Base-by-base conservation (phyloP, 2,113 vertebrate species). In the Furnarius figulus region DNA sequence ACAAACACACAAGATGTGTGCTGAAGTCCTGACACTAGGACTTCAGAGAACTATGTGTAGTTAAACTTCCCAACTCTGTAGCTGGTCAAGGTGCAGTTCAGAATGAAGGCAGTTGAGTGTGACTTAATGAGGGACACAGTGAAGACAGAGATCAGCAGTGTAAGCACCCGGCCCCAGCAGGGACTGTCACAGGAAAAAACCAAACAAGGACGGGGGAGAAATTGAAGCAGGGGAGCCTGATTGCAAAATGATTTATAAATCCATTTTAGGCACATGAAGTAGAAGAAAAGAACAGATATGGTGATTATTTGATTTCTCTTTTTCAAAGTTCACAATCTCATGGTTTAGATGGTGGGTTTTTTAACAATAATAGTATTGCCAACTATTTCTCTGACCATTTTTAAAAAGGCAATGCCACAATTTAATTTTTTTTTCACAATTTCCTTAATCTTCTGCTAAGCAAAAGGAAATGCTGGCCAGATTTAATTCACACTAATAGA, bases 181-280 rank as follows among this genome's bases (percentile, higher is more conserved):
- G 4, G 27, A 20, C 46, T 74, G 28, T 1, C 44, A 24, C 23
- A 47, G 35, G 8, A 7, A 3, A n/a, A 30, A 9, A 8, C 2
- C 24, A 28, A 23, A 23, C 5, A 20, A 12, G 2, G 8, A 8
- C 0, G 1, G 4, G 9, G 3, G 6, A 6, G 14, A 33, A 39
- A 53, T 2, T 53, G 49, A 73, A 72, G 37, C 33, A 79, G 62
- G 19, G 22, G 16, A 9, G 9, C 20, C 12, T 70, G 50, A 47
- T 3, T 68, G 35, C 9, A 71, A 81, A 89, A 72, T 18, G 16
- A 25, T 30, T 75, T 71, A 70, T 58, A 71, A 71, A 63, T 17
- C 52, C 79, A 2, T 4, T 82, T 86, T 44, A 55, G 46, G 19
- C 31, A 73, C 11, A 39, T 3, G 10, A 73, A 50, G 12, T 23